A percentile compares a stretch with the other conserved stretches of the same genome.
Evolutionary conservation across 2,797 vertebrate species (phyloP).

Genomic region (Ctenopoma kingsleyae): DNA sequence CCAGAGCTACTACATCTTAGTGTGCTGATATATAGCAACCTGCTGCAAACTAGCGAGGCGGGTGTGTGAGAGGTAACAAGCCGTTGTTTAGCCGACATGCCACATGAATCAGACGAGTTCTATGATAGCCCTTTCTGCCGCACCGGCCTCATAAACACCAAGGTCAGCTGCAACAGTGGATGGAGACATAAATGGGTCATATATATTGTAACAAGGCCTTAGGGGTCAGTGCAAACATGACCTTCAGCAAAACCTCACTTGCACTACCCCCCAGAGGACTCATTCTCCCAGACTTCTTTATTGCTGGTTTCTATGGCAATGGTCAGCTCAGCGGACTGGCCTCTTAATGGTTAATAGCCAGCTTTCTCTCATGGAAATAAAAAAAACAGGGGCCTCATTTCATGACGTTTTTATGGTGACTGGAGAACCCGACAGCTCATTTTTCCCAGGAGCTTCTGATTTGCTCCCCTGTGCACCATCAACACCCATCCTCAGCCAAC

Average conservation of each 20-base stretch:
- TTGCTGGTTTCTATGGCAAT: conserved; percentile 75
- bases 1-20: conserved; percentile 55
- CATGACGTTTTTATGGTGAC: conserved; percentile 60
- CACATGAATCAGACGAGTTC: conserved; percentile 79
- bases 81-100: conserved; percentile 75
- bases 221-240: conserved; percentile 74
- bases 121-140: conserved; percentile 64
- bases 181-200: conserved; percentile 80
- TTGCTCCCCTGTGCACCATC: conserved; percentile 8
- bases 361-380: conserved; percentile 53
- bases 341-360: conserved; percentile 61
- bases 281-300: conserved; percentile 74
- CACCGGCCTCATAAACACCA: conserved; percentile 75
- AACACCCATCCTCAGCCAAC: conserved; percentile 5
- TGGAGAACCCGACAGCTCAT: conserved; percentile 12
- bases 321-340: conserved; percentile 27
- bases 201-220: conserved; percentile 78
- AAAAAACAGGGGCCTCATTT: conserved; percentile 23
- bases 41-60: conserved; percentile 26
- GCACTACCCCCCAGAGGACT: conserved; percentile 45
- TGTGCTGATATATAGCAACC: conserved; percentile 56
- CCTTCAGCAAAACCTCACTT: conserved; percentile 66
- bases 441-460: conserved; percentile 33
- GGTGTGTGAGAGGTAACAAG: conserved; percentile 56
- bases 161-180: conserved; percentile 71